Conservation (phyloP, 2,113 vertebrate species). For the Lamprotornis superbus region DNA sequence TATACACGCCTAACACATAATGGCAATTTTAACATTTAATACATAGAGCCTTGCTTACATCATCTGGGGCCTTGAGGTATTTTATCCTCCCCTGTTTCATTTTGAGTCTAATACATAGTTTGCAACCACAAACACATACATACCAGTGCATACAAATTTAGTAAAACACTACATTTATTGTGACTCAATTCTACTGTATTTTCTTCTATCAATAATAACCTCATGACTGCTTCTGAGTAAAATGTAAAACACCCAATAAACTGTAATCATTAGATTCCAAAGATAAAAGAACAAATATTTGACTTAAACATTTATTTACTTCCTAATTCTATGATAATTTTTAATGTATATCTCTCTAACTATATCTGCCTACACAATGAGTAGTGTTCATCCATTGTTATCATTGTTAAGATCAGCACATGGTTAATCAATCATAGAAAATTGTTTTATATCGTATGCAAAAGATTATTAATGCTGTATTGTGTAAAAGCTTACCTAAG, state of each 20-base stretch:
- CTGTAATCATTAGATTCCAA: slow-evolving; percentile 33
- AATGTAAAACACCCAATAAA: slow-evolving; percentile 45
- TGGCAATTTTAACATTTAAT: not conserved
- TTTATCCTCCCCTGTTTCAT: not conserved
- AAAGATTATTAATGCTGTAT: slow-evolving; percentile 76
- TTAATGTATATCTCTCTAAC: slow-evolving; percentile 52
- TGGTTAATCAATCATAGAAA: slow-evolving; percentile 77
- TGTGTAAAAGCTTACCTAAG: slow-evolving; percentile 85
- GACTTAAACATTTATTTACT: slow-evolving; percentile 40
- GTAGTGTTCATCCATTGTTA: slow-evolving; percentile 67
- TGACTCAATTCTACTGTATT: not conserved
- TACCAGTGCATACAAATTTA: not conserved
- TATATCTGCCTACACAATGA: slow-evolving; percentile 62
- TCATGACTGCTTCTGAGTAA: not conserved
- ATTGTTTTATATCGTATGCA: slow-evolving; percentile 65
- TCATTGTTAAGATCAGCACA: slow-evolving; percentile 62
- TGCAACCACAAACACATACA: not conserved
- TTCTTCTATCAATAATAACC: not conserved
- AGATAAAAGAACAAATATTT: slow-evolving; percentile 44
- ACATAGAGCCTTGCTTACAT: not conserved
- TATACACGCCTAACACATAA: not conserved
- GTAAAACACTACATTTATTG: not conserved
- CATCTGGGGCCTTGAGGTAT: not conserved
- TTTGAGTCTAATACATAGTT: not conserved
- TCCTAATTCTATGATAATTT: slow-evolving; percentile 60